Percentiles rank a stretch among this genome's conserved stretches.
These are phyloP conservation scores for Lathronympha strigana DNA, from an alignment of 2,888 invertebrate genomes.

Conservation along the genomic window DNA sequence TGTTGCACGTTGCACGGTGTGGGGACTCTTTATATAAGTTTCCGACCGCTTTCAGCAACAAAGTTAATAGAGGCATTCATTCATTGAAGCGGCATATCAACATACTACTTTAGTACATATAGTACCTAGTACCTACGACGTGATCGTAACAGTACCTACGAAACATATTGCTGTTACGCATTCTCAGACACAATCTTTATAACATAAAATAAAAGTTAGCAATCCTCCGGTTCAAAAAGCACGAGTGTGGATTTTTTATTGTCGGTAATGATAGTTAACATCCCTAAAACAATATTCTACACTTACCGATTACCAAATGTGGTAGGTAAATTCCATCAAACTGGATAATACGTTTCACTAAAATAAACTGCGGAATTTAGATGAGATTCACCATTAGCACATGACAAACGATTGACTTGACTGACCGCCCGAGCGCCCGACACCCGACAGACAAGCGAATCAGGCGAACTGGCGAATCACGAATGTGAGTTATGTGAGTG, in stretches of 20 bases:
- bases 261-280: neutral
- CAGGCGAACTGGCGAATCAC: neutral
- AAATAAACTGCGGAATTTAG: slow-evolving; percentile 35
- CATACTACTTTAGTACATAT: neutral
- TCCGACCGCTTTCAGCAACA: slow-evolving; percentile 16
- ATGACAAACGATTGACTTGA: slow-evolving; percentile 30
- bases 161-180: neutral
- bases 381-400: slow-evolving; percentile 39
- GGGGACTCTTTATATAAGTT: slow-evolving; percentile 31
- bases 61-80: slow-evolving; percentile 30
- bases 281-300: neutral
- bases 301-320: slow-evolving; percentile 32
- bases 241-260: slow-evolving; percentile 16
- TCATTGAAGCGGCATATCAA: slow-evolving; percentile 13
- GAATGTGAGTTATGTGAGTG: neutral
- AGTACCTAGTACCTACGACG: too few relatives aligned
- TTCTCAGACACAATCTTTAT: neutral
- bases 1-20: slow-evolving; percentile 10
- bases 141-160: neutral
- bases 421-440: neutral
- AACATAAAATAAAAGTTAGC: neutral
- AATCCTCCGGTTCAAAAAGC: slow-evolving; percentile 21
- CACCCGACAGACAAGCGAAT: neutral
- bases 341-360: slow-evolving; percentile 25
- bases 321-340: slow-evolving; percentile 31